A percentile compares a stretch with the other conserved stretches of the same genome.
Conservation (phyloP, 2,888 invertebrate genomes). For the Amiota minor region DNA sequence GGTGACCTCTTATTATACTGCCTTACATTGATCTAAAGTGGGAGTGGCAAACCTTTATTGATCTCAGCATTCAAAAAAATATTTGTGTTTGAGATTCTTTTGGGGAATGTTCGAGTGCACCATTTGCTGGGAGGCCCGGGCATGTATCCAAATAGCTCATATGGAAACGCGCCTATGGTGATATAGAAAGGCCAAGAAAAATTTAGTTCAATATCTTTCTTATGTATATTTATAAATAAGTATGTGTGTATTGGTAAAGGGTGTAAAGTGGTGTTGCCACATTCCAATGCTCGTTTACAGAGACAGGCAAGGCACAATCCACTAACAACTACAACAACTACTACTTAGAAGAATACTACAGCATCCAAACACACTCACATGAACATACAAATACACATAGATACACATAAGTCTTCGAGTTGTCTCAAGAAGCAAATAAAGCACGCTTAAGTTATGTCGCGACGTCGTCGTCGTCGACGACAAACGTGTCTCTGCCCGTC, state of each 20-base stretch:
- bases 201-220: not conserved
- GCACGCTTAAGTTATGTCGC: constrained; percentile 23
- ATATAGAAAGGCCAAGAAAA: too few relatives aligned
- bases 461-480: not conserved
- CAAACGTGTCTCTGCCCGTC: not conserved
- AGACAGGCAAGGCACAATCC: not conserved
- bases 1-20: too few relatives aligned
- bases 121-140: too few relatives aligned
- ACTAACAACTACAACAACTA: constrained; percentile 11
- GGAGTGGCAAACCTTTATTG: too few relatives aligned
- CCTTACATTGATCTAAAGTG: too few relatives aligned
- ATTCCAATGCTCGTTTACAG: constrained; percentile 43
- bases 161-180: too few relatives aligned
- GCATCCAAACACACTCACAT: constrained; percentile 15
- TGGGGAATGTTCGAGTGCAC: too few relatives aligned
- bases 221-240: not conserved
- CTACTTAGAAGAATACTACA: not conserved
- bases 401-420: constrained; percentile 11
- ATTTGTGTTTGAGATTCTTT: too few relatives aligned
- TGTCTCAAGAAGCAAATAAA: constrained; percentile 23
- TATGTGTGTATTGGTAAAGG: constrained; percentile 35
- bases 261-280: constrained; percentile 52
- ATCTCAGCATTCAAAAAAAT: too few relatives aligned
- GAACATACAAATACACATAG: not conserved
- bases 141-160: too few relatives aligned